phyloP scores from a whole-genome alignment of 2,888 invertebrate species.

The Escarpia spicata region DNA sequence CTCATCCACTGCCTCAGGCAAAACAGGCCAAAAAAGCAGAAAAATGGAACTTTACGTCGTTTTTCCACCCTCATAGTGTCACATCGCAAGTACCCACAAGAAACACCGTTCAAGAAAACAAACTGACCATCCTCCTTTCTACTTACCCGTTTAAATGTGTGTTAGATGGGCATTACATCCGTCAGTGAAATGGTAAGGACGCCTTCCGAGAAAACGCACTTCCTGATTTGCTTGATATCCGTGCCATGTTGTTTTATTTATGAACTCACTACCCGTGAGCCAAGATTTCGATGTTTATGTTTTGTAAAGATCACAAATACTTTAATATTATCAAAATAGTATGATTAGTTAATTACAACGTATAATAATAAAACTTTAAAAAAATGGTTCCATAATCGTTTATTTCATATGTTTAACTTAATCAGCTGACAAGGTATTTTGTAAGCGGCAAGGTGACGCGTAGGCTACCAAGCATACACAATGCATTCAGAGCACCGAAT shows the following conservation, averaged over 20 bases:
- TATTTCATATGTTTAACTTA: not conserved
- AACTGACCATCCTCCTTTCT: not conserved
- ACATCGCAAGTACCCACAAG: not conserved
- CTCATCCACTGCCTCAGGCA: not conserved
- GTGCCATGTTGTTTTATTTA: conserved; percentile 13
- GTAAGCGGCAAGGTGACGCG: not conserved
- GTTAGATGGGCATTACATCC: not conserved
- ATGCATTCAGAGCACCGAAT: not conserved
- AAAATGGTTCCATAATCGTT: not conserved
- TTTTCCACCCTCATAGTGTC: not conserved
- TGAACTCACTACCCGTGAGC: not conserved
- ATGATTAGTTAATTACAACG: not conserved
- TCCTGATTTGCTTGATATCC: conserved; percentile 12
- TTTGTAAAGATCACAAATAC: not conserved
- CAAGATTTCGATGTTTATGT: not conserved
- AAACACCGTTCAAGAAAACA: not conserved
- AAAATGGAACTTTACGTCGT: not conserved
- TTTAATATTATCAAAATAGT: not conserved
- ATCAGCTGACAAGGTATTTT: not conserved
- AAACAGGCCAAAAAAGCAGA: not conserved
- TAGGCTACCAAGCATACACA: not conserved
- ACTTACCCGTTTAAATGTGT: conserved; percentile 12
- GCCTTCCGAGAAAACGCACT: not conserved
- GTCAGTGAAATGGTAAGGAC: not conserved
- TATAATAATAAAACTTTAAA: not conserved